Evolutionary conservation across 2,113 vertebrate genomes (phyloP), one percentile per base, ranked within the genome.

Genomic region (Seriola dumerili): DNA sequence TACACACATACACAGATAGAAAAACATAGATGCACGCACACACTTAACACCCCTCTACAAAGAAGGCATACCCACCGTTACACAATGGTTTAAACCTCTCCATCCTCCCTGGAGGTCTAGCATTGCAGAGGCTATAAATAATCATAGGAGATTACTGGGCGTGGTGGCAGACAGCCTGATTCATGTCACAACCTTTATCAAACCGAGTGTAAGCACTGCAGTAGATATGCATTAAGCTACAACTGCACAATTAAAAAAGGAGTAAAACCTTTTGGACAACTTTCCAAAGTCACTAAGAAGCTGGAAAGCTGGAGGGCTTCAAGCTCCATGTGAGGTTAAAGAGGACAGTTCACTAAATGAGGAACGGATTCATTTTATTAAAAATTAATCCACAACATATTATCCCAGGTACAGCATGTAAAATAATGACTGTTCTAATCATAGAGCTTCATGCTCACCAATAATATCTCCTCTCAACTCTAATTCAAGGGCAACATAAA

Each of bases 81-180:
- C 71, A 83, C 69, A 85, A 58, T 69, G 59, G 61, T 79, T 86
- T 88, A 68, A 86, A 79, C 68, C 70, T 36, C 76, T 74, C 75
- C 67, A 61, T 88, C 44, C 10, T 76, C 80, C 76, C 79, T 72
- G 13, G 69, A 78, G 75, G 80, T 83, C 72, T 58, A 74, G 57
- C 78, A 83, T 55, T 68, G 81, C 42, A 66, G 80, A 34, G 42
- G 54, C 77, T 88, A 90, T 90, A 91, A 88, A 93, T 91, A 91
- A 79, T 71, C 75, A 84, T 64, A 25, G 74, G 70, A 76, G 80
- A 86, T 85, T 89, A 82, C 62, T 82, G 88, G 85, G 77, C 76
- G 82, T 88, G 84, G 83, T 57, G 42, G 75, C 79, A 80, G 83
- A 85, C 68, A 69, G 29, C 29, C 77, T 65, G 66, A 80, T 65